Evolutionary conservation across 2,797 vertebrate genomes (phyloP), one percentile per base, ranked within the genome.

Genomic region (Pangasius macronema): DNA sequence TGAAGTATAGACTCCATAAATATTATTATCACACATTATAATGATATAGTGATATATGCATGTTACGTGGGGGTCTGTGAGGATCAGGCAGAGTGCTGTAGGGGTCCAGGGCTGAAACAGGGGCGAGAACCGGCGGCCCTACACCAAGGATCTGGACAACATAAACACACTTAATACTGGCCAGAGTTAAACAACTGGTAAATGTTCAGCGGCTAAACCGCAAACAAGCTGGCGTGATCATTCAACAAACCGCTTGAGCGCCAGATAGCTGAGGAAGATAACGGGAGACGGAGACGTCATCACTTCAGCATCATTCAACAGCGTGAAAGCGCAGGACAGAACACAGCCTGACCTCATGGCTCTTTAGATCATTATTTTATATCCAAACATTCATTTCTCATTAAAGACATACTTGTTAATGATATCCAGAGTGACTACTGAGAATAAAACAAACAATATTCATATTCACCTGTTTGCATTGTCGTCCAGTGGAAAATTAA

Each of bases 181-280:
- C n/a, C 51, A 79, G n/a, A 70, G 11, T n/a, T 33, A 61, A 82
- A n/a, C 59, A 63, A n/a, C 70, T 67, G 81, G 70, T 30, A 55
- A 82, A 51, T 33, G 80, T 83, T 51, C 46, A 65, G 68, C 30
- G 70, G 22, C 14, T 42, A 5, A 30, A 77, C 46, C 1, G 18
- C 49, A 77, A 87, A 73, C 42, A 76, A 53, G 59, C 46, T 8
- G 51, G 18, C n/a, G 11, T 33, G 33, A 65, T 84, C 82, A 61
- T 59, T 84, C 75, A 68, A 53, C 55, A 76, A 61, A 42, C 11
- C 4, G 55, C 33, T 59, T 3, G 30, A 59, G 22, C 22, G 42
- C 42, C 55, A 61, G 77, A 39, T n/a, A 61, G 79, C 33, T 16
- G 55, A 81, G 77, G 39, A 33, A 80, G 20, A 10, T 22, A 11